Conservation (phyloP, 2,797 vertebrate species). For the Sciurus vulgaris region DNA sequence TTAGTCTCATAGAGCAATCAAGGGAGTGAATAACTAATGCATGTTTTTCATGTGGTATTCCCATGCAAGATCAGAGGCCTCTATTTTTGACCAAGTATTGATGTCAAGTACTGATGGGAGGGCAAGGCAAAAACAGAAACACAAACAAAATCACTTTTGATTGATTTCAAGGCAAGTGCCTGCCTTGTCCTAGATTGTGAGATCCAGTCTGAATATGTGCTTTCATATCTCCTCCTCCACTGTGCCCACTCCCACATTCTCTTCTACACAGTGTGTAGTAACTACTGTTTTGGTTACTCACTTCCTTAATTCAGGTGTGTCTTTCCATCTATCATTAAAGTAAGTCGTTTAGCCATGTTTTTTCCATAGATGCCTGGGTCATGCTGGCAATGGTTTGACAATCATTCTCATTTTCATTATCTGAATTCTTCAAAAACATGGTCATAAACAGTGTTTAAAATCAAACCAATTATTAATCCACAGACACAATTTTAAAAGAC, state of each 20-base stretch:
- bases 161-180: not conserved
- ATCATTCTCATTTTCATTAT: too few species aligned
- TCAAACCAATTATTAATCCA: not conserved
- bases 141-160: not conserved
- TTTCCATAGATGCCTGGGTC: too few species aligned
- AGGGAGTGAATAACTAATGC: too few species aligned
- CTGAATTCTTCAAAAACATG: too few species aligned
- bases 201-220: not conserved
- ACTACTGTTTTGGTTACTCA: not conserved
- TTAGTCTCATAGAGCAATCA: too few species aligned
- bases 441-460: too few species aligned
- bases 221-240: not conserved
- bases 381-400: too few species aligned
- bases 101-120: not conserved
- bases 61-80: too few species aligned
- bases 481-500: not conserved
- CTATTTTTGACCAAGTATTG: too few species aligned
- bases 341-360: not conserved
- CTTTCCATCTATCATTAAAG: not conserved
- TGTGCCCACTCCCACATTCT: not conserved
- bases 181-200: not conserved
- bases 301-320: not conserved
- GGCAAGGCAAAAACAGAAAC: not conserved
- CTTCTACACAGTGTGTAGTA: not conserved
- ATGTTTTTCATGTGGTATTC: too few species aligned